A percentile compares a stretch with the other conserved stretches of the same genome.
Evolutionary conservation across 2,113 vertebrate species (phyloP).

Genomic region (Myxocyprinus asiaticus): DNA sequence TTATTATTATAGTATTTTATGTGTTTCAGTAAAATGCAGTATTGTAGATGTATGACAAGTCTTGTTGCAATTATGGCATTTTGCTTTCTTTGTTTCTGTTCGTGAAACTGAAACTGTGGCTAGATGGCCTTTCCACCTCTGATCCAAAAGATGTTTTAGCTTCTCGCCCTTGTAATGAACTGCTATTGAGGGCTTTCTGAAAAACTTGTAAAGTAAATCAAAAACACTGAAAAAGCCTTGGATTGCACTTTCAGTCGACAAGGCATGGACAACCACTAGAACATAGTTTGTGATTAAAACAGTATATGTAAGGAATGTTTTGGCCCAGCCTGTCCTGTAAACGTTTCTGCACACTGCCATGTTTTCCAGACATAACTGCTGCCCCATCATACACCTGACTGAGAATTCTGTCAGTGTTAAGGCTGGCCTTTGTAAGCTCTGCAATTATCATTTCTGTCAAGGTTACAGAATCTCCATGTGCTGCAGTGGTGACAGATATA

Average conservation of each 20-base stretch:
- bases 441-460: slow-evolving; percentile 6
- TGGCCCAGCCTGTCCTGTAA: neutral
- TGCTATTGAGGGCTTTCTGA: slow-evolving; percentile 26
- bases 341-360: slow-evolving; percentile 15
- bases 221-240: slow-evolving; percentile 28
- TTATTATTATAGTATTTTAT: too few relatives aligned
- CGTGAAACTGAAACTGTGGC: too few relatives aligned
- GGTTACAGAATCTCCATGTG: neutral
- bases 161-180: too few relatives aligned
- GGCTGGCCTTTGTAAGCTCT: neutral
- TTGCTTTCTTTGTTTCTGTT: too few relatives aligned
- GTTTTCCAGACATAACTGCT: neutral
- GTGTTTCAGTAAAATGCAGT: too few relatives aligned
- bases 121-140: too few relatives aligned
- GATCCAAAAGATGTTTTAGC: too few relatives aligned
- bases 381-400: too few relatives aligned
- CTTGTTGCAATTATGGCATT: too few relatives aligned
- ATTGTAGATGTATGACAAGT: too few relatives aligned
- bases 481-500: neutral
- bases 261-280: slow-evolving; percentile 27
- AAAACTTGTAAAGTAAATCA: slow-evolving; percentile 26
- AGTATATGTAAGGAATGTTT: slow-evolving; percentile 14
- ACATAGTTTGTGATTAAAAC: slow-evolving; percentile 41
- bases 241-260: neutral
- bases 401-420: neutral